A percentile compares a stretch with the other conserved stretches of the same genome.
Conservation (phyloP, 2,888 invertebrate species). For the Digitonthophagus gazella region DNA sequence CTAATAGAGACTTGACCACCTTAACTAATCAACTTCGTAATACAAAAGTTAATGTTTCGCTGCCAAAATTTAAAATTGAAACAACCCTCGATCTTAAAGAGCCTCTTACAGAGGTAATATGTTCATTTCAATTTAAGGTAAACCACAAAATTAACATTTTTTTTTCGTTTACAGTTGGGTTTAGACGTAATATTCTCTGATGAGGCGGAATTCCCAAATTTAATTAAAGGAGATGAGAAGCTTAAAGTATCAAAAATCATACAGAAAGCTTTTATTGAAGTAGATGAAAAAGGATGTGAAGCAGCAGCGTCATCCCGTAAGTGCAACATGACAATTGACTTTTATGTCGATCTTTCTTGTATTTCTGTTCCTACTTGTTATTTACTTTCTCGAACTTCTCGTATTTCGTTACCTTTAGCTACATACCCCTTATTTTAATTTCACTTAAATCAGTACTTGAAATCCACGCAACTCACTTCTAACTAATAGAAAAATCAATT, state of each 20-base stretch:
- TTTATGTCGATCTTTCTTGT: no score
- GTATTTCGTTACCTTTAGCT: no score
- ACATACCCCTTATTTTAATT: no score
- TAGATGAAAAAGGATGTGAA: constrained; percentile 27
- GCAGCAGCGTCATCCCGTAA: constrained; percentile 26
- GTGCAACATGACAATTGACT: constrained; percentile 19
- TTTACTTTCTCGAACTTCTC: no score
- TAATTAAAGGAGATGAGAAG: constrained; percentile 54
- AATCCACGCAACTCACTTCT: no score
- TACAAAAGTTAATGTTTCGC: constrained; percentile 62
- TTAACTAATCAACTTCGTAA: constrained; percentile 52
- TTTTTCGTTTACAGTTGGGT: constrained; percentile 61
- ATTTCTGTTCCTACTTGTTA: no score
- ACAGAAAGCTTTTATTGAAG: constrained; percentile 28
- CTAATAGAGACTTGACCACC: constrained; percentile 55
- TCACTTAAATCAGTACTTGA: no score
- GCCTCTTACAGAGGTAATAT: constrained; percentile 62
- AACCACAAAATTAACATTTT: background rate
- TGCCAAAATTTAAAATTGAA: constrained; percentile 83
- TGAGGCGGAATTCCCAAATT: constrained; percentile 64
- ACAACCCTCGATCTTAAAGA: constrained; percentile 64
- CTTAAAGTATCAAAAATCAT: constrained; percentile 45
- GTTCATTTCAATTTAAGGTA: background rate
- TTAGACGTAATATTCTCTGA: constrained; percentile 63
- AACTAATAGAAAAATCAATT: no score